These are phyloP conservation scores for Popillia japonica DNA, from an alignment of 1,140 invertebrate genomes.

Conservation along the genomic window DNA sequence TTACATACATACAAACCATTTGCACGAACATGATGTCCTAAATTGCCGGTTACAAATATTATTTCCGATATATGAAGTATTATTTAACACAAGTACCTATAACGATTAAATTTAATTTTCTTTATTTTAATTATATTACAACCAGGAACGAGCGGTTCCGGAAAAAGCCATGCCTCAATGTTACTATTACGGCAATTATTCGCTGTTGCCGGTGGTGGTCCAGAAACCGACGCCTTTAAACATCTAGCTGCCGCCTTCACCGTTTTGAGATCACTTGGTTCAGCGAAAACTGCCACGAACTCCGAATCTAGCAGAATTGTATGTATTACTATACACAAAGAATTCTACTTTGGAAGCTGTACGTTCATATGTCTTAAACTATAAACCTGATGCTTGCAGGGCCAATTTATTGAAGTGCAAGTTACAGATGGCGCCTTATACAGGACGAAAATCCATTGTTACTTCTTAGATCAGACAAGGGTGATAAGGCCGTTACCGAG, in stretches of 20 bases:
- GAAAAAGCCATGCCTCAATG: slow-evolving; percentile 95
- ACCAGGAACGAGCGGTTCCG: slow-evolving; percentile 89
- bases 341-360: background rate
- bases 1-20: no score
- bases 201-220: slow-evolving; percentile 90
- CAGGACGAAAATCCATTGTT: slow-evolving; percentile 95
- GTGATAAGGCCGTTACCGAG: slow-evolving; percentile 84
- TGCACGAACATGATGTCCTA: no score
- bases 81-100: no score
- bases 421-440: slow-evolving; percentile 95
- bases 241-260: slow-evolving; percentile 94
- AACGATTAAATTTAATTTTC: no score
- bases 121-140: background rate
- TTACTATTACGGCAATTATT: slow-evolving; percentile 88
- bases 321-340: slow-evolving; percentile 46
- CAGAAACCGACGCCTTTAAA: slow-evolving; percentile 96
- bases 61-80: no score
- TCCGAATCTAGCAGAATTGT: slow-evolving; percentile 94
- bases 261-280: slow-evolving; percentile 88
- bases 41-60: no score
- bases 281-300: slow-evolving; percentile 88
- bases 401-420: slow-evolving; percentile 96
- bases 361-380: slow-evolving; percentile 28
- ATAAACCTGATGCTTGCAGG: slow-evolving; percentile 65
- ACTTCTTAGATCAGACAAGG: slow-evolving; percentile 92